Evolutionary conservation across 2,888 invertebrate genomes (phyloP).

Genomic region (Cosmia pyralina): DNA sequence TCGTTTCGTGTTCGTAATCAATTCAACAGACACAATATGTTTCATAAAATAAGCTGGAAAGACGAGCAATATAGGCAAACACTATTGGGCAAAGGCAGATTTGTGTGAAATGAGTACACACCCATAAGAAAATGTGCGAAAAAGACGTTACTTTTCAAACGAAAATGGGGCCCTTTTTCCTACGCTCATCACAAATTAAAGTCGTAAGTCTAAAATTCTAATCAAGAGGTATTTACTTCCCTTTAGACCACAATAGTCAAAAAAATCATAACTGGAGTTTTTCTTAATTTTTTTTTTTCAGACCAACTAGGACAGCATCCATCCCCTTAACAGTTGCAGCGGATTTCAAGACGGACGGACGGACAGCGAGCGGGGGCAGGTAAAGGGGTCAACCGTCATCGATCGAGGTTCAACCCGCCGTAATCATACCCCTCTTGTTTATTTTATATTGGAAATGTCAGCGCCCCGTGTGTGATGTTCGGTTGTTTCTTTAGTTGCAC

Average conservation of each 20-base stretch:
- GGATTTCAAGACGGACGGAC: conserved; percentile 84
- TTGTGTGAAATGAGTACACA: not conserved
- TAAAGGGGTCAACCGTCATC: conserved; percentile 89
- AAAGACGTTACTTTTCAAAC: no score
- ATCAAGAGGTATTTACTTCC: no score
- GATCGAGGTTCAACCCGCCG: conserved; percentile 73
- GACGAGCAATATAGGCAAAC: no score
- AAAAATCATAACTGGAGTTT: not conserved
- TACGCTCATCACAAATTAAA: not conserved
- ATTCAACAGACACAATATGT: not conserved
- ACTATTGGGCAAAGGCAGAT: not conserved
- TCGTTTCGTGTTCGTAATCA: not conserved
- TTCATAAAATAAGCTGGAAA: not conserved
- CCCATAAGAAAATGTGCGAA: no score
- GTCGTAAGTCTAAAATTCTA: not conserved
- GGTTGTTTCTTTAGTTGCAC: conserved; percentile 22
- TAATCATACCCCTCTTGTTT: conserved; percentile 68
- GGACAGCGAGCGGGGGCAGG: conserved; percentile 84
- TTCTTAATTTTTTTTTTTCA: not conserved
- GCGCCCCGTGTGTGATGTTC: conserved; percentile 57
- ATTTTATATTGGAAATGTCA: conserved; percentile 68
- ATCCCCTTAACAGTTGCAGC: conserved; percentile 82
- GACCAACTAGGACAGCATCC: not conserved
- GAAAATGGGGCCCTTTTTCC: not conserved
- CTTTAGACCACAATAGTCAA: not conserved